A percentile compares a stretch with the other conserved stretches of the same genome.
Evolutionary conservation across 2,113 vertebrate genomes (phyloP).

Genomic region (Miniopterus natalensis): DNA sequence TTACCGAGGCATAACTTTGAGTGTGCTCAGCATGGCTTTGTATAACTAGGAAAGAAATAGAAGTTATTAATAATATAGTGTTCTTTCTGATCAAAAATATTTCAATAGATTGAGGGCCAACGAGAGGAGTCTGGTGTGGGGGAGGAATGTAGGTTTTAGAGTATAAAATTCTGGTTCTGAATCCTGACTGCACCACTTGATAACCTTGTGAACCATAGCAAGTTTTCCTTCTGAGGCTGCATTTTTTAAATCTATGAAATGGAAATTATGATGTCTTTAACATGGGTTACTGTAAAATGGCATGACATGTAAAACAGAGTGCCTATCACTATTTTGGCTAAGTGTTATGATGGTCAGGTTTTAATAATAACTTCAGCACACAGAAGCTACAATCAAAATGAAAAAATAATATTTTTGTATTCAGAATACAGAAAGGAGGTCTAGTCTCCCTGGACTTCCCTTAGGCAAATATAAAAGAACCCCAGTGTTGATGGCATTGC

Average conservation of each 20-base stretch:
- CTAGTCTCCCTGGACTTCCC: not conserved
- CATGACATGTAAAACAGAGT: not conserved
- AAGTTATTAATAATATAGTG: not conserved
- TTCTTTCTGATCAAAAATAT: conserved; percentile 31
- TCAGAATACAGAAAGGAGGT: not conserved
- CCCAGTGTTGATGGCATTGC: not conserved
- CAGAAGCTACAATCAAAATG: conserved; percentile 8
- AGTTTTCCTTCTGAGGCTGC: not conserved
- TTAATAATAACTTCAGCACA: conserved; percentile 11
- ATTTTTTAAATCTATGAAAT: conserved; percentile 33
- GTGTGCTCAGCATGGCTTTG: not conserved
- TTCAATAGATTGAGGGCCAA: not conserved
- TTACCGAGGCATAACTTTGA: not conserved
- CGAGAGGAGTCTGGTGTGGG: not conserved
- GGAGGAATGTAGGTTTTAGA: conserved; percentile 8
- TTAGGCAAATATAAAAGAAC: not conserved
- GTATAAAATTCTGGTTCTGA: conserved; percentile 4
- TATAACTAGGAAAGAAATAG: not conserved
- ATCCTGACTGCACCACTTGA: not conserved
- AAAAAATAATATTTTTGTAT: conserved; percentile 13
- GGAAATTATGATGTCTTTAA: not conserved
- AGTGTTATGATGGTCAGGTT: not conserved
- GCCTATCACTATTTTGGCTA: not conserved
- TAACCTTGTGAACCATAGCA: not conserved
- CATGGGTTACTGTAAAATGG: not conserved